Evolutionary conservation across 2,113 vertebrate genomes (phyloP).

Genomic region (Poeciliopsis turrubarensis): DNA sequence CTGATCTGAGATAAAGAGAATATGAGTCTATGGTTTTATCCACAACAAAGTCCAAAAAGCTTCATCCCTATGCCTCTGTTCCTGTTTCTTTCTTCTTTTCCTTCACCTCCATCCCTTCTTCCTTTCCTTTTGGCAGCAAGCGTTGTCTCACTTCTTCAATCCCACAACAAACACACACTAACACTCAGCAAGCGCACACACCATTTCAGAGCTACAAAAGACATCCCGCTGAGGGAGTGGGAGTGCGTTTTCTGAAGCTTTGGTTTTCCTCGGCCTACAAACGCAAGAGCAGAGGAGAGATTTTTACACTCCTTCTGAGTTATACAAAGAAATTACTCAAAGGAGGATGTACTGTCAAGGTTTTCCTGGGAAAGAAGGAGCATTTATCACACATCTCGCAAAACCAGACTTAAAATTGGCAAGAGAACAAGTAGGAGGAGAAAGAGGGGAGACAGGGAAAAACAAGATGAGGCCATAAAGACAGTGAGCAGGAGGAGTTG

Average conservation of each 20-base stretch:
- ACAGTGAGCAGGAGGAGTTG: slow-evolving; percentile 30
- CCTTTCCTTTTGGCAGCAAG: slow-evolving; percentile 56
- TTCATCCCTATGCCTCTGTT: slow-evolving; percentile 43
- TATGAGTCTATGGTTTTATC: slow-evolving; percentile 1
- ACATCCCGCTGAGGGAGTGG: slow-evolving; percentile 66
- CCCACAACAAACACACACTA: slow-evolving; percentile 63
- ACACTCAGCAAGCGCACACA: slow-evolving; percentile 54
- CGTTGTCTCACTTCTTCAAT: slow-evolving; percentile 69
- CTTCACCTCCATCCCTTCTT: slow-evolving; percentile 55
- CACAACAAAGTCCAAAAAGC: slow-evolving; percentile 58
- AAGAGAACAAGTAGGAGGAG: slow-evolving; percentile 14
- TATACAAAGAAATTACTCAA: slow-evolving; percentile 46
- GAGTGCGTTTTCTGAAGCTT: slow-evolving; percentile 62
- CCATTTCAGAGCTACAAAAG: slow-evolving; percentile 69
- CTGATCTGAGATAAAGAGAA: slow-evolving; percentile 40
- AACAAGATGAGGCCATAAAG: slow-evolving; percentile 40
- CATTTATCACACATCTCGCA: slow-evolving; percentile 7
- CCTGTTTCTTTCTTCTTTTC: slow-evolving; percentile 43
- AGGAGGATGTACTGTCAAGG: slow-evolving; percentile 15
- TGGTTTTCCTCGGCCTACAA: slow-evolving; percentile 60
- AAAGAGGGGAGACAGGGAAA: slow-evolving; percentile 20
- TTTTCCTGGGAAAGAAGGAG: slow-evolving; percentile 19
- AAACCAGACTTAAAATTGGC: slow-evolving; percentile 36
- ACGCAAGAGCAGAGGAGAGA: slow-evolving; percentile 45
- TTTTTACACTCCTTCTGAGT: slow-evolving; percentile 39